phyloP scores from a whole-genome alignment of 2,888 invertebrate genomes.

The Sarcophaga subvicina region DNA sequence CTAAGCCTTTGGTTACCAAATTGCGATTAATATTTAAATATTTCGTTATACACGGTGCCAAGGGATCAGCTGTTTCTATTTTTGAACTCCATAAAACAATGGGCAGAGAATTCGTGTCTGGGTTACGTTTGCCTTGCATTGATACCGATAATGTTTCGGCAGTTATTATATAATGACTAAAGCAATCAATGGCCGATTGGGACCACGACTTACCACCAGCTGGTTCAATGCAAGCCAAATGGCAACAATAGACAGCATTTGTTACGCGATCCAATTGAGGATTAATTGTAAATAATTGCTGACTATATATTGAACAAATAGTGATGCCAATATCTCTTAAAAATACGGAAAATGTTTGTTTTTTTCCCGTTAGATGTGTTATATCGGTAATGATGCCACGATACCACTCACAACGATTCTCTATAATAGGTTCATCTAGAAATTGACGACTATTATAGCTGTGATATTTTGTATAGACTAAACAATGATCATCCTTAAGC shows the following conservation, averaged over 20 bases:
- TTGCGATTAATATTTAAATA: constrained; percentile 86
- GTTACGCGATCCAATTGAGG: constrained; percentile 83
- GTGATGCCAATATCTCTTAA: constrained; percentile 86
- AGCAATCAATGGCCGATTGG: constrained; percentile 83
- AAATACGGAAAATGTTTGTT: constrained; percentile 82
- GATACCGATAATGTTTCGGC: constrained; percentile 77
- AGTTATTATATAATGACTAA: constrained; percentile 83
- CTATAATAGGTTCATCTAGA: neutral
- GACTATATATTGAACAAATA: constrained; percentile 82
- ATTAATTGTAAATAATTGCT: constrained; percentile 83
- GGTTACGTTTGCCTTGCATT: constrained; percentile 72
- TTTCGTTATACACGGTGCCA: constrained; percentile 85
- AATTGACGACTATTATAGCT: constrained; percentile 13
- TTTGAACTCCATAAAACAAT: constrained; percentile 87
- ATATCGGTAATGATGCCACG: constrained; percentile 82
- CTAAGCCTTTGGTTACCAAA: constrained; percentile 87
- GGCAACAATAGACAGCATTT: constrained; percentile 86
- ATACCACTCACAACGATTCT: constrained; percentile 83
- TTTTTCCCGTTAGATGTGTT: constrained; percentile 72
- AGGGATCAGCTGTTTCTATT: constrained; percentile 84
- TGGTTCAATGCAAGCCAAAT: constrained; percentile 87
- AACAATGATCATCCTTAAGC: constrained; percentile 83
- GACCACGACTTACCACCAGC: constrained; percentile 83
- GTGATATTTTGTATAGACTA: constrained; percentile 82
- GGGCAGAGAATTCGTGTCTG: constrained; percentile 82